Evolutionary conservation across 1,140 invertebrate genomes (phyloP).

Genomic region (Drosophila pallidifrons): DNA sequence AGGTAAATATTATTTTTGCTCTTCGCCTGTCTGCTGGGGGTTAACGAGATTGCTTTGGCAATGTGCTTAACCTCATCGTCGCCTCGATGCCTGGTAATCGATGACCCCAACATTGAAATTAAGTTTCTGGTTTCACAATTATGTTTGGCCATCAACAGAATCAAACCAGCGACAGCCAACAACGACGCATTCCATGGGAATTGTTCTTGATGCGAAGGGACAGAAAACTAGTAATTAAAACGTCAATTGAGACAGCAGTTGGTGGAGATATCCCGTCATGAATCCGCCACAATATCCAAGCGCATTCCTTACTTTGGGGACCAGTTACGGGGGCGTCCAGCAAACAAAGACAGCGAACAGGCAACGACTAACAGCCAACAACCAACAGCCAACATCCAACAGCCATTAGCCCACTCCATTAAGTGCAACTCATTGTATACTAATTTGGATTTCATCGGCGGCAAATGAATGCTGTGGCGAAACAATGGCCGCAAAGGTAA

Average conservation of each 20-base stretch:
- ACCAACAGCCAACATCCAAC: background rate
- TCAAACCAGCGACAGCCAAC: too few relatives aligned
- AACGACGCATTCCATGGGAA: background rate
- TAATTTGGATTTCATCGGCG: constrained; percentile 49
- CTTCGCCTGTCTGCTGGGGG: background rate
- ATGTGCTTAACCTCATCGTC: background rate
- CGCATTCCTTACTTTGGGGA: constrained; percentile 61
- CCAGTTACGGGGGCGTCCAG: background rate
- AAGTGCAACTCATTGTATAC: constrained; percentile 49
- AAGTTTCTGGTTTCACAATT: constrained; percentile 33
- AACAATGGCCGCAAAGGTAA: constrained; percentile 10
- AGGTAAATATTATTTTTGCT: constrained; percentile 44
- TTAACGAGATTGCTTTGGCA: background rate
- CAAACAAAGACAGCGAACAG: background rate
- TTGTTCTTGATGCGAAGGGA: background rate
- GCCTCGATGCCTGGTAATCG: constrained; percentile 32
- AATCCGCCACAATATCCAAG: constrained; percentile 36
- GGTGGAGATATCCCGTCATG: constrained; percentile 45
- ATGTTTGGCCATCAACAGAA: constrained; percentile 20
- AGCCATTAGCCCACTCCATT: constrained; percentile 12
- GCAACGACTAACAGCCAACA: too few relatives aligned
- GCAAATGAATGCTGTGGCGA: constrained; percentile 10
- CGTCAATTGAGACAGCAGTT: constrained; percentile 66
- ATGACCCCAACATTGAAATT: constrained; percentile 48
- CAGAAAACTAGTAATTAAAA: constrained; percentile 71